Conservation (phyloP, 2,888 invertebrate genomes). For the Chrysolina americana region DNA sequence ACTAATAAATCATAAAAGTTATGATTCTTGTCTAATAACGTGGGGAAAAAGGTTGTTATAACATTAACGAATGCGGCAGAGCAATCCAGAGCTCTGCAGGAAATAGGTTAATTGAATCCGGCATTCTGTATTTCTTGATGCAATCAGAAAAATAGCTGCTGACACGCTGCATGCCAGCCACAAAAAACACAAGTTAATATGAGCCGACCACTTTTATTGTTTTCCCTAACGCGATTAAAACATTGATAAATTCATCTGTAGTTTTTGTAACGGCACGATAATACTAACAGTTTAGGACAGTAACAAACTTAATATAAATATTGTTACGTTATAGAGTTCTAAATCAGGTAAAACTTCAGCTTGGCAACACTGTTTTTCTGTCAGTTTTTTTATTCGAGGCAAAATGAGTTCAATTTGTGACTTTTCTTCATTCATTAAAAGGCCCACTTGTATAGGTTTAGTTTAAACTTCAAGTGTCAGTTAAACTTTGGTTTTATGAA, state of each 20-base stretch:
- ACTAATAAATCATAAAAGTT: background rate
- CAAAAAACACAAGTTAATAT: constrained; percentile 10
- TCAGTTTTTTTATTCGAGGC: too few relatives aligned
- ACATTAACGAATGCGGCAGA: background rate
- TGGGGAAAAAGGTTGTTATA: background rate
- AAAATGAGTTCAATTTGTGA: too few relatives aligned
- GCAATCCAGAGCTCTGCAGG: constrained; percentile 25
- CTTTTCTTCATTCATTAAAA: too few relatives aligned
- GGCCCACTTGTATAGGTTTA: too few relatives aligned
- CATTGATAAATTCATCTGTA: background rate
- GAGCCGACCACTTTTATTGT: background rate
- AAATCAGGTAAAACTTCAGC: too few relatives aligned
- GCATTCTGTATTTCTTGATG: constrained; percentile 39
- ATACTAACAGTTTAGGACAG: too few relatives aligned
- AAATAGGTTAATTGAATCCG: constrained; percentile 35
- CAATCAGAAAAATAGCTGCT: constrained; percentile 34
- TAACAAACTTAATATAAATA: too few relatives aligned
- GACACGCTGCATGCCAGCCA: constrained; percentile 29
- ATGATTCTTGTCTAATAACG: background rate
- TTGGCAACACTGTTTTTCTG: too few relatives aligned
- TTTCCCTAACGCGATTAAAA: constrained; percentile 1
- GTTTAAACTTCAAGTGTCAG: too few relatives aligned
- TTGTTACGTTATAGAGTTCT: too few relatives aligned
- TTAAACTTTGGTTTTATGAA: too few relatives aligned
- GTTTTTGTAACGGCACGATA: background rate